Evolutionary conservation across 2,888 invertebrate genomes (phyloP).

Genomic region (Athrips mouffetella): DNA sequence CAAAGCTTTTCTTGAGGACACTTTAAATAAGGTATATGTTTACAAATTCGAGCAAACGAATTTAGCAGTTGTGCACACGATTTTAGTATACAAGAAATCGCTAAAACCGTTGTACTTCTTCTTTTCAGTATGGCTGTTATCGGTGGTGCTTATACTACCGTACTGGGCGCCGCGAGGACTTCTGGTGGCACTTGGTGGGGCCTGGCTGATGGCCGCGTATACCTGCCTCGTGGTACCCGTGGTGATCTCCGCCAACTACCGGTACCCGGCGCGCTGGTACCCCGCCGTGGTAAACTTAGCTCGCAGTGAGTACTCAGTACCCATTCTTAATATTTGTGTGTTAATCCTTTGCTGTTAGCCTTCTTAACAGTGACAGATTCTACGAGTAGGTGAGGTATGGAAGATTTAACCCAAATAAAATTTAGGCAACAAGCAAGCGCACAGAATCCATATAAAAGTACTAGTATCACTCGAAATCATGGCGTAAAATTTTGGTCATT

Average conservation of each 20-base stretch:
- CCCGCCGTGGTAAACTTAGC: slow-evolving; percentile 73
- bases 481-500: too few species aligned
- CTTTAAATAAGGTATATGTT: not conserved
- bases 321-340: too few species aligned
- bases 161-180: slow-evolving; percentile 80
- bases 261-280: slow-evolving; percentile 81
- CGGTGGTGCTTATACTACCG: slow-evolving; percentile 81
- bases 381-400: too few species aligned
- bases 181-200: slow-evolving; percentile 79
- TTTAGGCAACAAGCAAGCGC: too few species aligned
- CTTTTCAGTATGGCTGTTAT: slow-evolving; percentile 82
- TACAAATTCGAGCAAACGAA: too few species aligned
- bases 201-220: slow-evolving; percentile 80
- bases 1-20: too few species aligned
- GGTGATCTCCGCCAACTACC: slow-evolving; percentile 83
- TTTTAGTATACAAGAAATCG: slow-evolving; percentile 1
- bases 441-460: too few species aligned
- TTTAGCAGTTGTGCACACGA: not conserved
- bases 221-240: slow-evolving; percentile 83
- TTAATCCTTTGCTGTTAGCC: too few species aligned
- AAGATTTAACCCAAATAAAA: too few species aligned
- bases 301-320: slow-evolving; percentile 62
- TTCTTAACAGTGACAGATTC: too few species aligned
- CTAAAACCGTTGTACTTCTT: not conserved
- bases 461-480: too few species aligned